phyloP scores from a whole-genome alignment of 2,888 invertebrate genomes.

The Prosopocoilus inquinatus region DNA sequence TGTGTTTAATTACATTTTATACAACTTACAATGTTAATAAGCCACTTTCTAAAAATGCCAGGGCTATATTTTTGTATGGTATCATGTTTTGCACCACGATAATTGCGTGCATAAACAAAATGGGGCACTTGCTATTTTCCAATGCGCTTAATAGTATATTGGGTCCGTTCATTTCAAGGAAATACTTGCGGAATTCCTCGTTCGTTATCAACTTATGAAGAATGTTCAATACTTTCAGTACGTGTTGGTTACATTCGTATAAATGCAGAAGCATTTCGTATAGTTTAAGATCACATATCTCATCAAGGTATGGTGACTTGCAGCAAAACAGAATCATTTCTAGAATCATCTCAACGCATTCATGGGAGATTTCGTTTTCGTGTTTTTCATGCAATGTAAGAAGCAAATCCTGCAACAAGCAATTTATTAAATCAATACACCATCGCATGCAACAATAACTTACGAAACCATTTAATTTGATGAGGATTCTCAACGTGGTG shows the following conservation, averaged over 20 bases:
- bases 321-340: background rate
- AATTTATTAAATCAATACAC: no score
- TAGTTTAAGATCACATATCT: background rate
- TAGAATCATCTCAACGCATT: background rate
- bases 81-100: conserved; percentile 10
- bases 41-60: conserved; percentile 9
- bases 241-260: background rate
- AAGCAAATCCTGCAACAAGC: background rate
- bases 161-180: background rate
- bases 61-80: conserved; percentile 8
- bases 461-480: background rate
- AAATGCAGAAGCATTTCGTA: background rate
- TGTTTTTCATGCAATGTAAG: background rate
- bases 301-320: background rate
- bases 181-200: conserved; percentile 7
- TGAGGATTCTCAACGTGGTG: background rate
- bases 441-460: no score
- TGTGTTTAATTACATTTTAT: background rate
- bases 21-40: conserved; percentile 4
- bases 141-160: conserved; percentile 2
- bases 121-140: background rate
- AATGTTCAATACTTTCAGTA: background rate
- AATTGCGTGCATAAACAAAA: background rate
- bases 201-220: background rate
- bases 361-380: background rate